Conservation (phyloP, 2,113 vertebrate species). For the Chiloscyllium plagiosum region DNA sequence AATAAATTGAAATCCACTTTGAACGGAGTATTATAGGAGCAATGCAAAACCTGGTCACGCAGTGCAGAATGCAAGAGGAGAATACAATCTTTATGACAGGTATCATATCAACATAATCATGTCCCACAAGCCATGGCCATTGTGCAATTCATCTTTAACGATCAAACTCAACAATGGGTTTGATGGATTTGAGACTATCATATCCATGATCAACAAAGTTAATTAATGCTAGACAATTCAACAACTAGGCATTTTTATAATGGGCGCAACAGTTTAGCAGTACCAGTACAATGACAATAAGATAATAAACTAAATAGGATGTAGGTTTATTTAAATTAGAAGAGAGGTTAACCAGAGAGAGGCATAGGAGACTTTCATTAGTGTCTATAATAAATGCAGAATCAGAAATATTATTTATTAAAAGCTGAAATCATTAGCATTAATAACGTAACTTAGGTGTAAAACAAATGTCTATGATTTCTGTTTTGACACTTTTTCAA, state of each 20-base stretch:
- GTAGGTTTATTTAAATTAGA: not conserved
- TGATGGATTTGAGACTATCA: not conserved
- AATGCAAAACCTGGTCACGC: not conserved
- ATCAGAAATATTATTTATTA: not conserved
- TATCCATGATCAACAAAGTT: not conserved
- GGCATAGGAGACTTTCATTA: not conserved
- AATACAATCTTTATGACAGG: not conserved
- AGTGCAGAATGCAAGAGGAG: not conserved
- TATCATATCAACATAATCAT: not conserved
- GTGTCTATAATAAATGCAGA: not conserved
- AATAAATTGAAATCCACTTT: not conserved
- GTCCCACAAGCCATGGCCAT: not conserved
- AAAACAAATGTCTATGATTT: not conserved
- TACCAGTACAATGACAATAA: not conserved
- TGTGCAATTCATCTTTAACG: not conserved
- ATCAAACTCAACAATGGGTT: not conserved
- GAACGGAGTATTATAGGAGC: not conserved
- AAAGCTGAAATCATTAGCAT: not conserved
- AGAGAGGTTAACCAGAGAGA: not conserved
- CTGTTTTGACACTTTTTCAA: not conserved
- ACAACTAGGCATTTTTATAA: not conserved
- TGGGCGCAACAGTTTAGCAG: too few relatives aligned
- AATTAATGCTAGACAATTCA: not conserved
- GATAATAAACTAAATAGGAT: not conserved
- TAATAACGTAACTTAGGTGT: not conserved